phyloP scores from a whole-genome alignment of 2,797 vertebrate species.

The Perodicticus potto region DNA sequence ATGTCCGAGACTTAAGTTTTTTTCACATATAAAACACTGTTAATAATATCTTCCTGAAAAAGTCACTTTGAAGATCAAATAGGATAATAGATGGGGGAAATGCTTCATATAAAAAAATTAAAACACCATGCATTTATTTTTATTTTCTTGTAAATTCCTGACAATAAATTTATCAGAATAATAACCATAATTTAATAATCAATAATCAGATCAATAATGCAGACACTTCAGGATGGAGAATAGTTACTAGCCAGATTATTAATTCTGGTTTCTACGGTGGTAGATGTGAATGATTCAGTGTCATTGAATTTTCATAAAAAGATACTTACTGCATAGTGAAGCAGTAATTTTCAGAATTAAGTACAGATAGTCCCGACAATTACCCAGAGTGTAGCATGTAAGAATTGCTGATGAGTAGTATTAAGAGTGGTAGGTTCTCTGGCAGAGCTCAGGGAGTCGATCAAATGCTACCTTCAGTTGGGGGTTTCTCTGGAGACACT shows the following conservation, averaged over 20 bases:
- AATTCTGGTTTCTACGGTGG: neutral
- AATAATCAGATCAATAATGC: neutral
- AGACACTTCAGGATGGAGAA: neutral
- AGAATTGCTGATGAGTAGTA: neutral
- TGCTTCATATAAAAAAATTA: constrained; percentile 21
- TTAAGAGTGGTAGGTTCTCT: neutral
- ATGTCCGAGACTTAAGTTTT: neutral
- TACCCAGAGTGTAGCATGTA: neutral
- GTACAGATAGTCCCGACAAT: neutral
- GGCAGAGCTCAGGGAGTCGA: neutral
- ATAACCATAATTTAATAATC: neutral
- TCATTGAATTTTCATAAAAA: neutral
- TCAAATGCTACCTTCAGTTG: neutral
- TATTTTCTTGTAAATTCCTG: neutral
- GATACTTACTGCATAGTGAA: neutral
- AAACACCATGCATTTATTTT: constrained; percentile 13
- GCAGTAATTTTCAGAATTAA: neutral
- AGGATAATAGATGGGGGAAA: neutral
- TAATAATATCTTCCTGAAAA: neutral
- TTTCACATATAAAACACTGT: neutral
- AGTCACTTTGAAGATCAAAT: constrained; percentile 33
- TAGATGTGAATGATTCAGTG: neutral
- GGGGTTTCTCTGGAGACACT: neutral
- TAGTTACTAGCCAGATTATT: neutral
- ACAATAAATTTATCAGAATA: neutral